Conservation (phyloP, 2,888 invertebrate genomes). For the Aplocera efformata region DNA sequence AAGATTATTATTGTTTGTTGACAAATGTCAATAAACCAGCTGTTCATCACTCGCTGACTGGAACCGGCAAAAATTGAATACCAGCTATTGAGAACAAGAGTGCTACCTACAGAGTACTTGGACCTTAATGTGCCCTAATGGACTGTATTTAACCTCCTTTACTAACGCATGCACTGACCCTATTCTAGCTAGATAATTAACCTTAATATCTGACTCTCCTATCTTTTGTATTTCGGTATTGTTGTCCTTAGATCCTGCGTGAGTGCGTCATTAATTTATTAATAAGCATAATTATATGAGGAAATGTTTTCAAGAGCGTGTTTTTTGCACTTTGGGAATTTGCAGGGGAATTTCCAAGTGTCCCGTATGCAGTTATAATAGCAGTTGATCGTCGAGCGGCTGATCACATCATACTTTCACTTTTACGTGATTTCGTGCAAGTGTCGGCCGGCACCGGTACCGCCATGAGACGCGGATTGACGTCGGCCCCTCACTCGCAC, state of each 20-base stretch:
- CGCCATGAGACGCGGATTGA: conserved; percentile 39
- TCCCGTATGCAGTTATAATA: conserved; percentile 31
- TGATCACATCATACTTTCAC: conserved; percentile 75
- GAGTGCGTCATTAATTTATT: neutral
- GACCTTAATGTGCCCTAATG: conserved; percentile 31
- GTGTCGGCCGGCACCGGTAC: conserved; percentile 32
- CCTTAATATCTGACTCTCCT: conserved; percentile 27
- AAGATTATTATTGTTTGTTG: conserved; percentile 34
- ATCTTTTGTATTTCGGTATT: conserved; percentile 14
- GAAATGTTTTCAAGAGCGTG: too few species aligned
- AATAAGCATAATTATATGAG: too few species aligned
- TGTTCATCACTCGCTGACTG: conserved; percentile 20
- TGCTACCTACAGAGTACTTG: conserved; percentile 6
- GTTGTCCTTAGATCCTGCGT: conserved; percentile 8
- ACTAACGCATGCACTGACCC: conserved; percentile 31
- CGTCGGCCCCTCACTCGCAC: conserved; percentile 49
- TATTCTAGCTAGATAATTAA: conserved; percentile 32
- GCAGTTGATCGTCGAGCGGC: conserved; percentile 34
- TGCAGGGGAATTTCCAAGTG: conserved; percentile 7
- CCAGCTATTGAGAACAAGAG: neutral
- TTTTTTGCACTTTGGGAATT: neutral
- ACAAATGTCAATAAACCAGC: conserved; percentile 13
- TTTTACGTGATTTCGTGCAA: conserved; percentile 70
- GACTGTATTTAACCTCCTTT: conserved; percentile 38
- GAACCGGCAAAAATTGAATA: conserved; percentile 3